Evolutionary conservation across 2,888 invertebrate species (phyloP), one percentile per base, ranked within the genome.

Genomic region (Arrhopalites spinosus): DNA sequence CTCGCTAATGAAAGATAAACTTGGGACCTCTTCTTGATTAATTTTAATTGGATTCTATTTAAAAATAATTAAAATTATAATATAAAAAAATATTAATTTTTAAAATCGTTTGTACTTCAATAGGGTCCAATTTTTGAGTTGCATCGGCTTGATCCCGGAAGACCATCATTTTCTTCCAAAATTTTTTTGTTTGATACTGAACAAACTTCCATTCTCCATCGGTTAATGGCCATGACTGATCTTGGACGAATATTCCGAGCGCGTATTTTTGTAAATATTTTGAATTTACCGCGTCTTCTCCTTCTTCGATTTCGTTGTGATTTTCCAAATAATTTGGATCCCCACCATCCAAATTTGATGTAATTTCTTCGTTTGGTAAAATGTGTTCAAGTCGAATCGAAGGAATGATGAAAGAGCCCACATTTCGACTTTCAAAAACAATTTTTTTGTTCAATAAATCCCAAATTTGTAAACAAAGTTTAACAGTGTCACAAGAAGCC

Each of bases 161-260:
- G 25, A 50, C 64, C 50, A 45, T 36, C 29, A 59, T 64, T 27
- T 73, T 50, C 30, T 73, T 20, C 73, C 73, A 73, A n/a, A 56
- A 63, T 43, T 47, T 63, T 29, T 73, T 63, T 1, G 43, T 64
- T 29, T 73, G 20, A 47, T 25, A 13, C 13, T 59, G 53, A 3
- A 73, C 47, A 29, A 73, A 73, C 11, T 73, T 45, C 64, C 64
- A 63, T 36, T 73, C 64, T 1, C 20, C 1, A 11, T 29, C 36
- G 13, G 17, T 29, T 2, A 73, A 11, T 15, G 61, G 30, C 73
- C 73, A 73, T 20, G 45, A 43, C 5, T 23, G 23, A 2, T 64
- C 45, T 7, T 63, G 11, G 15, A 73, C 45, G 20, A 73, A 73
- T 25, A 73, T 47, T 15, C 36, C 61, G 43, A 73, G 3, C 2